Base-by-base conservation (phyloP, 2,113 vertebrate species). In the Mastomys coucha region DNA sequence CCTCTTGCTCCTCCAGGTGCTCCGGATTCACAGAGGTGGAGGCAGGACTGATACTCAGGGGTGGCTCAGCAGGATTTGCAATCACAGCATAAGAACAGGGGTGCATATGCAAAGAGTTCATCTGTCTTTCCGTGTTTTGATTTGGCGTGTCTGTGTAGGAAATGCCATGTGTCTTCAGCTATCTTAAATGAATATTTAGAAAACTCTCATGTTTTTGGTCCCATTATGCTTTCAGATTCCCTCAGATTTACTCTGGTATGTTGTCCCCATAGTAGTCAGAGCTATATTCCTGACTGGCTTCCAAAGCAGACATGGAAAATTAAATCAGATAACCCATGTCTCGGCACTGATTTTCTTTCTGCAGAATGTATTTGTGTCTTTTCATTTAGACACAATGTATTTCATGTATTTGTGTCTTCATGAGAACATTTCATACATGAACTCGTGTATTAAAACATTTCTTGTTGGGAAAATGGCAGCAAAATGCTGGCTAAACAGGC, bases 151-250 rank as follows among this genome's bases (percentile, higher is more conserved):
- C 58, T 95, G 4, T 77, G 31, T 81, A 36, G 28, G 45, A 36
- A 88, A 87, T 69, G 2, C 20, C 63, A 22, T 9, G 63, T 92
- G 72, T 88, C n/a, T 45, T 95, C 11, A 92, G 70, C 67, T 82
- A 84, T 82, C 93, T 87, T 70, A 96, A 92, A 91, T 81, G 77
- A 77, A 31, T 72, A 60, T 77, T 95, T 89, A 94, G 72, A 78
- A 77, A 87, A 56, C 36, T 76, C 28, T 85, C 13, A 11, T 88
- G 69, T 10, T 20, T 76, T 81, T 76, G 75, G n/a, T 86, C 19
- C n/a, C 82, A 42, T 91, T 92, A 65, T n/a, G 58, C 80, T 85
- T 89, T 97, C 12, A 60, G 53, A 63, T 56, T 51, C 20, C 53
- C 39, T 95, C 22, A 89, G 58, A 93, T 96, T 82, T 93, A 87